Evolutionary conservation across 2,797 vertebrate species (phyloP).

Genomic region (Poecilia gillii): DNA sequence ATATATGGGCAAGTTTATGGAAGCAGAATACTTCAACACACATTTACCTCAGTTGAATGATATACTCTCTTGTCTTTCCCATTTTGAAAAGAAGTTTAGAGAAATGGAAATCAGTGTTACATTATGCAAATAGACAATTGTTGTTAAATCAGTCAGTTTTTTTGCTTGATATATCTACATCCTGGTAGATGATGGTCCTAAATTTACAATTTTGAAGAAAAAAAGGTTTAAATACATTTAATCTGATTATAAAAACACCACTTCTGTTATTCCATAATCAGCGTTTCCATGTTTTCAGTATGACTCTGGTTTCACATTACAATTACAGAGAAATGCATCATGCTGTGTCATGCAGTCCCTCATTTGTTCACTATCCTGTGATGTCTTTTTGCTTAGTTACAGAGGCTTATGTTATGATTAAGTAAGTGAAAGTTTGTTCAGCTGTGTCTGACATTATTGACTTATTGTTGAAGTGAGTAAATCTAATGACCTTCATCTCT

Average conservation of each 20-base stretch:
- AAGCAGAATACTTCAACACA: not conserved
- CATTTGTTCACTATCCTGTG: not conserved
- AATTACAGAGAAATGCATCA: not conserved
- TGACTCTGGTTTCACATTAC: not conserved
- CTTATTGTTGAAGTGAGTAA: not conserved
- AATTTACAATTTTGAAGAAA: not conserved
- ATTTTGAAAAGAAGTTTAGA: not conserved
- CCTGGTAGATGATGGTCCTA: not conserved
- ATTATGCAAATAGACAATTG: not conserved
- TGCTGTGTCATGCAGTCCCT: not conserved
- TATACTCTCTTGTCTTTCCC: not conserved
- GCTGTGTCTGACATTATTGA: not conserved
- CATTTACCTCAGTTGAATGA: not conserved
- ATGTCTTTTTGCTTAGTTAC: not conserved
- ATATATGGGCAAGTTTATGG: not conserved
- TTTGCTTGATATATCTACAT: not conserved
- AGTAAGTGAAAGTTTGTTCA: not conserved
- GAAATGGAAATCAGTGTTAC: not conserved
- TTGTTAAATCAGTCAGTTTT: not conserved
- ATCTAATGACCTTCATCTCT: not conserved
- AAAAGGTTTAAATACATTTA: not conserved
- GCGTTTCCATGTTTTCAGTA: rapidly evolving
- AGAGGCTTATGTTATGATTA: not conserved
- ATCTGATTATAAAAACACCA: not conserved
- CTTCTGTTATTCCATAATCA: not conserved